These are phyloP conservation scores for Columba janthina DNA, from an alignment of 2,113 vertebrate species.

Conservation along the genomic window DNA sequence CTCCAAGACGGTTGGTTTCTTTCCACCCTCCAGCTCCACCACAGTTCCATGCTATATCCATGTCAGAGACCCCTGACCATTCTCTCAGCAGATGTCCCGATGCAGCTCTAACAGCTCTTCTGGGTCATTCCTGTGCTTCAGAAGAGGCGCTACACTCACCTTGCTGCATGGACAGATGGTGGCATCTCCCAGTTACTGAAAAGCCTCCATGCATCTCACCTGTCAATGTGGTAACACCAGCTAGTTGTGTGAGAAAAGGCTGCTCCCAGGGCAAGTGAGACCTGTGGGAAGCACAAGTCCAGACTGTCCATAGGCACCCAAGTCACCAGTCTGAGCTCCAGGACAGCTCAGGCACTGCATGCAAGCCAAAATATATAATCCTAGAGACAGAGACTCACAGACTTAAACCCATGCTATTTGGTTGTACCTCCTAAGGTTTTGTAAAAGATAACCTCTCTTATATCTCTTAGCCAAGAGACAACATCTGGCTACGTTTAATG, in stretches of 20 bases:
- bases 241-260: not conserved
- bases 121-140: not conserved
- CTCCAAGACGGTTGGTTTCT: not conserved
- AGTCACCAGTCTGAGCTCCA: not conserved
- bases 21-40: not conserved
- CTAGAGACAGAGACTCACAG: not conserved
- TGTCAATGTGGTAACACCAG: not conserved
- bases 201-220: not conserved
- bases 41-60: accelerated
- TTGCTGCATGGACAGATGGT: too few relatives aligned
- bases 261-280: not conserved
- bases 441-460: not conserved
- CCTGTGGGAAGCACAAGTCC: not conserved
- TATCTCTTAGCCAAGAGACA: not conserved
- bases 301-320: not conserved
- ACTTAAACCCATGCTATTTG: not conserved
- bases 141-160: not conserved
- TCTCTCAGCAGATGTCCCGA: not conserved
- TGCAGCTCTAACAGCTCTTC: not conserved
- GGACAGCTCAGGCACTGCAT: not conserved
- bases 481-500: accelerated
- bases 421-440: not conserved
- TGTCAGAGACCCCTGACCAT: not conserved
- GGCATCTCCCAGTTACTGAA: too few relatives aligned
- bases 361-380: not conserved